Evolutionary conservation across 2,113 vertebrate species (phyloP).

Genomic region (Calyptommatus sinebrachiatus): DNA sequence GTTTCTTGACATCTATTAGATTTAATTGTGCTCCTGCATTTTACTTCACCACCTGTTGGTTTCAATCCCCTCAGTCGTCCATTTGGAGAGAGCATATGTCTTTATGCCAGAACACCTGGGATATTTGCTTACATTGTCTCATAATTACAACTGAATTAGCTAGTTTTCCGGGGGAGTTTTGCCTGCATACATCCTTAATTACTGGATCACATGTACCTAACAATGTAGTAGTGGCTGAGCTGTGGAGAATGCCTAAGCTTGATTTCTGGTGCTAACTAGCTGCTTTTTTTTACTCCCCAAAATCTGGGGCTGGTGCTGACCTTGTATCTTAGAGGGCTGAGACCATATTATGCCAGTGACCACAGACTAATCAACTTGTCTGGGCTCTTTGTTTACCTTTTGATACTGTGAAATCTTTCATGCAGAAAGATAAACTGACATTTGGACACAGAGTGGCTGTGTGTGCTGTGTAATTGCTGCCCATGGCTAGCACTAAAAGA

Average conservation of each 20-base stretch:
- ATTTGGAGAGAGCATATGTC: background rate
- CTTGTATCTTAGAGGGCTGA: background rate
- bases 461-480: constrained; percentile 51
- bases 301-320: constrained; percentile 52
- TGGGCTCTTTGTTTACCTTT: constrained; percentile 81
- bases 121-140: background rate
- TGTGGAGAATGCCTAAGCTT: constrained; percentile 16
- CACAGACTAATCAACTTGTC: constrained; percentile 77
- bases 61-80: background rate
- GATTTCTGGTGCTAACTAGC: constrained; percentile 21
- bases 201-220: background rate
- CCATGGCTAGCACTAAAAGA: background rate
- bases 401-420: constrained; percentile 96
- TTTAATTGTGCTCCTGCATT: background rate
- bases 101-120: background rate
- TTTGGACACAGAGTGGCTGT: constrained; percentile 77
- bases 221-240: constrained; percentile 46
- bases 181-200: background rate
- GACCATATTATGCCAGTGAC: constrained; percentile 69
- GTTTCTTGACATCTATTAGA: background rate
- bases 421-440: constrained; percentile 87
- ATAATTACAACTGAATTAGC: background rate
- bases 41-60: background rate
- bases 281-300: constrained; percentile 34
- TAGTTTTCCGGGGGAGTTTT: background rate